Evolutionary conservation across 2,888 invertebrate species (phyloP).

Genomic region (Hipparchia semele): DNA sequence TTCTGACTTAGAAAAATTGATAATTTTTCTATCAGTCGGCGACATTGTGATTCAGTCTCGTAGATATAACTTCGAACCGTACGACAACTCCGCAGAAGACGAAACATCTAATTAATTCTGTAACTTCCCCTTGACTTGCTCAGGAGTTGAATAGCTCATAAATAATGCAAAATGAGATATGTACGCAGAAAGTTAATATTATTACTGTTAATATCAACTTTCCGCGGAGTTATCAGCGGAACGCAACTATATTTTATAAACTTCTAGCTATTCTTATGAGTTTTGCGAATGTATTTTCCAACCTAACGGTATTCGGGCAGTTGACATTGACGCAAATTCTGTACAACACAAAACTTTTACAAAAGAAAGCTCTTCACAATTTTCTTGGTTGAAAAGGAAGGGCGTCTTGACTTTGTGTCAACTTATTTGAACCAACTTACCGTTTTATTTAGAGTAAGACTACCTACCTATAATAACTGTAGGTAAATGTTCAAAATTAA

Average conservation of each 20-base stretch:
- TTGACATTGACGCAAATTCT: constrained; percentile 10
- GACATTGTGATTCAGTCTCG: neutral
- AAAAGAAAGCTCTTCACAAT: constrained; percentile 8
- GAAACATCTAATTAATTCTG: constrained; percentile 19
- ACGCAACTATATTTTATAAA: constrained; percentile 9
- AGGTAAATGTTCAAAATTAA: neutral
- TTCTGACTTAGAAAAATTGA: too few species aligned
- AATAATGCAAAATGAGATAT: constrained; percentile 19
- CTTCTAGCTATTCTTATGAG: constrained; percentile 3
- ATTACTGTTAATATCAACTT: neutral
- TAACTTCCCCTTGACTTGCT: constrained; percentile 6
- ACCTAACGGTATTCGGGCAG: neutral
- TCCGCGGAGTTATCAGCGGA: neutral
- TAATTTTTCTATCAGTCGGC: neutral
- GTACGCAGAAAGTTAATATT: constrained; percentile 6
- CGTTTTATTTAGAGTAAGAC: too few species aligned
- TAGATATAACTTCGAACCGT: neutral
- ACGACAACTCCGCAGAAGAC: constrained; percentile 10
- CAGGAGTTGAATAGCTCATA: constrained; percentile 14
- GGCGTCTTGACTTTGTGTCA: neutral
- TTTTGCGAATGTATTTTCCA: constrained; percentile 1
- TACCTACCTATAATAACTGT: too few species aligned
- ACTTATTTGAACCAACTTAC: neutral
- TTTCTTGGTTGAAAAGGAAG: neutral
- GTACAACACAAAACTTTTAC: neutral